Evolutionary conservation across 2,113 vertebrate genomes (phyloP).

Genomic region (Lasiurus borealis): DNA sequence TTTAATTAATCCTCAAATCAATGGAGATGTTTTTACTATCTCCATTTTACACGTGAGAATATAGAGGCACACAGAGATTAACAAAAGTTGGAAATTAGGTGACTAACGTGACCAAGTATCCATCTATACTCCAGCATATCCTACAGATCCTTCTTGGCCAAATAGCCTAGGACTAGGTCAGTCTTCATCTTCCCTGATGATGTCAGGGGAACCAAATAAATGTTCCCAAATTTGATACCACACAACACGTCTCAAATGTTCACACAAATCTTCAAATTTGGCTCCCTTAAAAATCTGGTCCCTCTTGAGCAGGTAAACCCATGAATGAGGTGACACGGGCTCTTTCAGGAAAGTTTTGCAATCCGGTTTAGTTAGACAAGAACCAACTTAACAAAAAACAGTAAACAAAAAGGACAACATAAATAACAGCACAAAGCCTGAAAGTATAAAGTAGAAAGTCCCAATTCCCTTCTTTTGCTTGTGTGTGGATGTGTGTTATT

Average conservation of each 20-base stretch:
- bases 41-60: conserved; percentile 45
- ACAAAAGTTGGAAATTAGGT: conserved; percentile 3
- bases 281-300: background rate
- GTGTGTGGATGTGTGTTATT: background rate
- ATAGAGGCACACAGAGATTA: conserved; percentile 21
- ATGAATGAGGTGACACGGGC: background rate
- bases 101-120: background rate
- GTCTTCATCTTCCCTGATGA: background rate
- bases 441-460: conserved; percentile 44
- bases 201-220: background rate
- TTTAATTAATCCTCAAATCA: conserved; percentile 31
- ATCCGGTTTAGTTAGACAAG: background rate
- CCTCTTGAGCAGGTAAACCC: background rate
- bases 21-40: conserved; percentile 14
- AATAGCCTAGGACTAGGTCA: background rate
- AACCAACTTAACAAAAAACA: conserved; percentile 17
- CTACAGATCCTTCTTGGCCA: background rate
- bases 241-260: background rate
- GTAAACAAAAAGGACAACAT: background rate
- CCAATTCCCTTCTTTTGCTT: background rate
- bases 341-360: conserved; percentile 43
- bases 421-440: conserved; percentile 20
- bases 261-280: background rate
- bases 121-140: background rate
- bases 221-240: background rate